Evolutionary conservation across 1,140 invertebrate species (phyloP).

Genomic region (Agrypnia vestita): DNA sequence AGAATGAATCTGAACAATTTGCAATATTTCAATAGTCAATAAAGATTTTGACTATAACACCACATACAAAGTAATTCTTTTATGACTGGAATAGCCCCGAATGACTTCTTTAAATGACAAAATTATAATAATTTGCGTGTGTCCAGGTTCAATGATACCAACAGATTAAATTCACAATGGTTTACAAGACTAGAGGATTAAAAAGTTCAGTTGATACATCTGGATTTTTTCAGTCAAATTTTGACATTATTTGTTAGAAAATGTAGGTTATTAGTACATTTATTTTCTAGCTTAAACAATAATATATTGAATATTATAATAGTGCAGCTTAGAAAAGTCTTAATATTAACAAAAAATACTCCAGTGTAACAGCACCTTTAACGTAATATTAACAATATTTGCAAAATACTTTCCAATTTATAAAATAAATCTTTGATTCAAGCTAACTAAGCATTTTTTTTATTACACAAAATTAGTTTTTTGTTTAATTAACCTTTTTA

Average conservation of each 20-base stretch:
- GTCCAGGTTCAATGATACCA: conserved; percentile 9
- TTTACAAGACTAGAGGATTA: conserved; percentile 37
- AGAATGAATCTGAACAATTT: conserved; percentile 21
- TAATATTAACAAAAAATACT: conserved; percentile 40
- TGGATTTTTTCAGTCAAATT: conserved; percentile 25
- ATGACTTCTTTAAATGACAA: too few species aligned
- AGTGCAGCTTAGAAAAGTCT: conserved; percentile 29
- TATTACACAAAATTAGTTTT: conserved; percentile 8
- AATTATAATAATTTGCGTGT: neutral
- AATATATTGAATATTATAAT: conserved; percentile 27
- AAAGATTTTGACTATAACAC: too few species aligned
- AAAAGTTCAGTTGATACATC: conserved; percentile 35
- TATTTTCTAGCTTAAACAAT: conserved; percentile 38
- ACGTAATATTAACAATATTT: conserved; percentile 7
- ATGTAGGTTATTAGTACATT: conserved; percentile 24
- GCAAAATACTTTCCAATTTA: conserved; percentile 2
- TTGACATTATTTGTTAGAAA: conserved; percentile 15
- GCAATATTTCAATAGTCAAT: neutral
- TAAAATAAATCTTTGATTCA: conserved; percentile 3
- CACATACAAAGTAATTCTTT: too few species aligned
- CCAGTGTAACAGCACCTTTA: conserved; percentile 43
- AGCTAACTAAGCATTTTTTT: neutral
- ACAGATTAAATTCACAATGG: conserved; percentile 36
- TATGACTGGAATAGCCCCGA: too few species aligned
- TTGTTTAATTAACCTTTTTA: too few species aligned